Evolutionary conservation across 2,797 vertebrate genomes (phyloP).

Genomic region (Sebastes hopkinsi): DNA sequence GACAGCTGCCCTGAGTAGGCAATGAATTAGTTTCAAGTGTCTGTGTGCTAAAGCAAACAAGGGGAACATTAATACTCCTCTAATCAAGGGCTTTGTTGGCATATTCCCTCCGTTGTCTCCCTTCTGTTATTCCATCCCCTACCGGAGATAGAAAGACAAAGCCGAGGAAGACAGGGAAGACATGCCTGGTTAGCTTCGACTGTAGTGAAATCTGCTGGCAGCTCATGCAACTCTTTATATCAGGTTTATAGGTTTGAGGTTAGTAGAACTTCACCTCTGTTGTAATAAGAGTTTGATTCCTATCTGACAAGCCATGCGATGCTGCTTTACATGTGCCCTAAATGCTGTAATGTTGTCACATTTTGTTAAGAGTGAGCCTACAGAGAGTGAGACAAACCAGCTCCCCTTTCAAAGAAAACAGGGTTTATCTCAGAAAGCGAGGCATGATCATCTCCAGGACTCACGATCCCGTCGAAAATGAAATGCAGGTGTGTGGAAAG

Average conservation of each 20-base stretch:
- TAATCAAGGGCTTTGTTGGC: conserved; percentile 77
- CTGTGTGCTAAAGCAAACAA: conserved; percentile 76
- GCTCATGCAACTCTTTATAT: not conserved
- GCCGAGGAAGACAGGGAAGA: conserved; percentile 18
- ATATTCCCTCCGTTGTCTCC: conserved; percentile 68
- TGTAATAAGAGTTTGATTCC: not conserved
- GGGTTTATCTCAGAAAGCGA: conserved; percentile 27
- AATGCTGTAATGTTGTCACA: conserved; percentile 1
- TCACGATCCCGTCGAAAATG: not conserved
- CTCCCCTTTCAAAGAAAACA: not conserved
- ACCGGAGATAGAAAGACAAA: conserved; percentile 33
- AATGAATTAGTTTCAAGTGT: conserved; percentile 82
- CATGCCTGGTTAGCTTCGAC: conserved; percentile 10
- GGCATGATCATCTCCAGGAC: conserved; percentile 18
- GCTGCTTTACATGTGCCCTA: conserved; percentile 1
- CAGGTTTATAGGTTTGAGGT: conserved; percentile 5
- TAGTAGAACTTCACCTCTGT: not conserved
- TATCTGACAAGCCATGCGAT: not conserved
- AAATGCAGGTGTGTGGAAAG: conserved; percentile 36
- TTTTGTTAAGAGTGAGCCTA: conserved; percentile 4
- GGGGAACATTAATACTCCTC: conserved; percentile 76
- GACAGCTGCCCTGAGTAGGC: conserved; percentile 75
- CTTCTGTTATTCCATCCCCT: conserved; percentile 66
- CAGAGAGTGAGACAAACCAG: not conserved
- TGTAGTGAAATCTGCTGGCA: not conserved